Percentiles rank a stretch among this genome's conserved stretches.
These are phyloP conservation scores for Sminthopsis crassicaudata DNA, from an alignment of 2,113 vertebrate genomes.

Conservation along the genomic window DNA sequence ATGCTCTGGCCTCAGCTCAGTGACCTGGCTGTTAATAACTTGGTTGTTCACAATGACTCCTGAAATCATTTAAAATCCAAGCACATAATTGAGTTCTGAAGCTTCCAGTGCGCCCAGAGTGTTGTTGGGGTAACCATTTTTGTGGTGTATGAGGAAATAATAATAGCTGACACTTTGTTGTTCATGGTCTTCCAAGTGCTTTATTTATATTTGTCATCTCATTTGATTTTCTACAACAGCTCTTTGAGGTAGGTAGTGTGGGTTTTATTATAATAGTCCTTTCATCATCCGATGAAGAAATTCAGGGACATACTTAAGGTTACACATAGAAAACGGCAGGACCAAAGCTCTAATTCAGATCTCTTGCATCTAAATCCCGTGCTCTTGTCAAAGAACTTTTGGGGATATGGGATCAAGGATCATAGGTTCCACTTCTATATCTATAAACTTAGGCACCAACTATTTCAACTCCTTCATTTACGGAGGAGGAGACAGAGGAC, in stretches of 20 bases:
- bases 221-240: not conserved
- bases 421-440: not conserved
- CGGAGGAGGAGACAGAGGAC: not conserved
- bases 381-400: not conserved
- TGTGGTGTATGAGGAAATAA: not conserved
- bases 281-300: not conserved
- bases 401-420: not conserved
- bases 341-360: not conserved
- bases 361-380: not conserved
- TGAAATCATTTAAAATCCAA: not conserved
- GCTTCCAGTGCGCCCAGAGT: not conserved
- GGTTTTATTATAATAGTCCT: not conserved
- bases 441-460: not conserved
- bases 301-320: not conserved
- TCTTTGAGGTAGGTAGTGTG: not conserved
- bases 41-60: not conserved
- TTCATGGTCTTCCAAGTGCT: not conserved
- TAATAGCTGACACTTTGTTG: not conserved
- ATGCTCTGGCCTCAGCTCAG: not conserved
- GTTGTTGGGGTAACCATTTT: not conserved
- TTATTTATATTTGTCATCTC: not conserved
- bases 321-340: not conserved
- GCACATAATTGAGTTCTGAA: not conserved
- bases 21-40: not conserved
- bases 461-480: not conserved